Evolutionary conservation across 2,113 vertebrate genomes (phyloP), one percentile per base, ranked within the genome.

Genomic region (Callocephalon fimbriatum): DNA sequence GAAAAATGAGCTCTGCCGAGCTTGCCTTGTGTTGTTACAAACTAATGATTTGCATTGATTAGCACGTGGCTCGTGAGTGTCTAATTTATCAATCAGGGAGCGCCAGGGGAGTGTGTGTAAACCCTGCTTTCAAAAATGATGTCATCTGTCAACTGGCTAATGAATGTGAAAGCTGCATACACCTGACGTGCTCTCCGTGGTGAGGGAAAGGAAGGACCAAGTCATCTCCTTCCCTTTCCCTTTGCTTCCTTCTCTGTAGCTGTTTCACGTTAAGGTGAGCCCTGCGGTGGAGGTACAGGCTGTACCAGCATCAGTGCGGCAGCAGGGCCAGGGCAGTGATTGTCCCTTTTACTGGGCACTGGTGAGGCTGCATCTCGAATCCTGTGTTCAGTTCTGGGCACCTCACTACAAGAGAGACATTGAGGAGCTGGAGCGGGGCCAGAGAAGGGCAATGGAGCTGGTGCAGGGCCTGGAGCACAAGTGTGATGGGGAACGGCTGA

Each of bases 11-110:
- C 94, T 95, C 78, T 90, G 96, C 81, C 8, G 48, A 91, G 97
- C 95, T 76, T 68, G 88, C 93, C 95, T 90, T 86, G 97, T 97
- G 97, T 96, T 96, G 96, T 94, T 96, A 96, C 97, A 97, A 96
- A 97, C 91, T 92, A 98, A 97, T 93, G 95, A 97, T 98, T 97
- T 97, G 88, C 97, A 97, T 98, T 97, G 97, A 98, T 98, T 97
- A 97, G 95, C 84, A 91, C 93, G 44, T 91, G 94, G 96, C 90
- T 97, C 68, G 1, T 72, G 95, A 97, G 94, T 96, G 96, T 93
- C 97, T 97, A 95, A 98, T 98, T 97, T 98, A 97, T 98, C 97
- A 97, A 94, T 98, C 97, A 95, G 90, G 78, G 68, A 68, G 96
- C 23, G 12, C 93, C 81, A 56, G 88, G 96, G 97, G 96, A 97